phyloP scores from a whole-genome alignment of 2,888 invertebrate species.

The Netelia inedita region DNA sequence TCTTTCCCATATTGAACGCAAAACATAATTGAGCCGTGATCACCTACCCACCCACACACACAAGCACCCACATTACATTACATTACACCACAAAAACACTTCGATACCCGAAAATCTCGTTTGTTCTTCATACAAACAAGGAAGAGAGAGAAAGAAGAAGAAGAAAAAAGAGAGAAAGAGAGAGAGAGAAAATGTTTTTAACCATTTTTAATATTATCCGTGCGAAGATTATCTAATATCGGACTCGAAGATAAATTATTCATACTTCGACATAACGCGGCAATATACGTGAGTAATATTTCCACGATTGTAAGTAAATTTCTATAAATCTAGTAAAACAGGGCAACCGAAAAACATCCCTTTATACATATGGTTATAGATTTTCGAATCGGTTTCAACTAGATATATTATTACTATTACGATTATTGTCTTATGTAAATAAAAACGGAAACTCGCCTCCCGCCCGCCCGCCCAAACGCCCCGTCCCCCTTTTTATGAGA shows the following conservation, averaged over 20 bases:
- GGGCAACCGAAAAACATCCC: constrained; percentile 20
- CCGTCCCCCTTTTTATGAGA: constrained; percentile 24
- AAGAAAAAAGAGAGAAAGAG: constrained; percentile 35
- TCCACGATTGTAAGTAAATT: constrained; percentile 62
- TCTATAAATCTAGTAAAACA: constrained; percentile 45
- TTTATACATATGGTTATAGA: constrained; percentile 49
- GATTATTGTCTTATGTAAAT: constrained; percentile 65
- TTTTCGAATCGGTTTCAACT: constrained; percentile 52
- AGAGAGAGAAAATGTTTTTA: constrained; percentile 43
- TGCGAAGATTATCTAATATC: constrained; percentile 66
- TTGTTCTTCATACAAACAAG: constrained; percentile 59
- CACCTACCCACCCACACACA: constrained; percentile 13
- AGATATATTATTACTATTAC: constrained; percentile 55
- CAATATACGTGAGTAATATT: constrained; percentile 69
- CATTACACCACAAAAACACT: background rate
- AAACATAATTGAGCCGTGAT: constrained; percentile 35
- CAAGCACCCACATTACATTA: background rate
- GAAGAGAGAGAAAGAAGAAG: constrained; percentile 22
- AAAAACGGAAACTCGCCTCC: constrained; percentile 32
- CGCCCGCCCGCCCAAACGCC: too few species aligned
- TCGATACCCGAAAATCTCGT: constrained; percentile 9
- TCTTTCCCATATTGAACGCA: constrained; percentile 12
- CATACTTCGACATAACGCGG: constrained; percentile 65
- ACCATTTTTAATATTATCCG: constrained; percentile 63
- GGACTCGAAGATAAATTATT: constrained; percentile 65